Conservation (phyloP, 2,888 invertebrate genomes). For the Bombyx huttoni region DNA sequence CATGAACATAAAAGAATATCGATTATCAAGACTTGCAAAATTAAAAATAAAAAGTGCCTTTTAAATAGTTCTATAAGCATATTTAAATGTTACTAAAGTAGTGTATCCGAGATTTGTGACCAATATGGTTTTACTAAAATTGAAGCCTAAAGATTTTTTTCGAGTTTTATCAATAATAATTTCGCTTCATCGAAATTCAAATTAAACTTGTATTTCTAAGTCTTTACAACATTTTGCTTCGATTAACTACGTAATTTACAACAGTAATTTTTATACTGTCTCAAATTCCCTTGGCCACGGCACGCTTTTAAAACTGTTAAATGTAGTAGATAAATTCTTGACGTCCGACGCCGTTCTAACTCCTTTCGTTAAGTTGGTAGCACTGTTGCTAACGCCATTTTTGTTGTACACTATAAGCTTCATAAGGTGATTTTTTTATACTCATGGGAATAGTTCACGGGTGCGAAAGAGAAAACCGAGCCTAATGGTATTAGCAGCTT, state of each 20-base stretch:
- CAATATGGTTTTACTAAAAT: too few relatives aligned
- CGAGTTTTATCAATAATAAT: too few relatives aligned
- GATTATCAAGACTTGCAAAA: too few relatives aligned
- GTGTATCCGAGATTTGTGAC: too few relatives aligned
- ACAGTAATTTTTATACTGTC: background rate
- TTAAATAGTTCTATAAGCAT: too few relatives aligned
- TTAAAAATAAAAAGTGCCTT: too few relatives aligned
- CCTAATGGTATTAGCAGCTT: slow-evolving; percentile 43
- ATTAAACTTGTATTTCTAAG: too few relatives aligned
- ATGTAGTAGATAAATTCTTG: slow-evolving; percentile 50
- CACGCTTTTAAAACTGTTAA: slow-evolving; percentile 33
- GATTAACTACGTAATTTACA: background rate
- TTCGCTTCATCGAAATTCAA: too few relatives aligned
- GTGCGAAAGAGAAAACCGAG: slow-evolving; percentile 53
- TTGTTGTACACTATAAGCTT: slow-evolving; percentile 65
- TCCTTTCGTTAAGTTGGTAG: slow-evolving; percentile 45
- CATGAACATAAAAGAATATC: too few relatives aligned
- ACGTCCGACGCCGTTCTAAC: slow-evolving; percentile 69
- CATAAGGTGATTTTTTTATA: slow-evolving; percentile 62
- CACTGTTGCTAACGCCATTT: slow-evolving; percentile 71
- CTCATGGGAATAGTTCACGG: slow-evolving; percentile 34
- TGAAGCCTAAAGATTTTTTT: too few relatives aligned
- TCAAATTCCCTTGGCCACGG: background rate
- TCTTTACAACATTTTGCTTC: too few relatives aligned
- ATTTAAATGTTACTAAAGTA: too few relatives aligned